A percentile compares a stretch with the other conserved stretches of the same genome.
phyloP scores from a whole-genome alignment of 2,888 invertebrate species.

The Arctia plantaginis region DNA sequence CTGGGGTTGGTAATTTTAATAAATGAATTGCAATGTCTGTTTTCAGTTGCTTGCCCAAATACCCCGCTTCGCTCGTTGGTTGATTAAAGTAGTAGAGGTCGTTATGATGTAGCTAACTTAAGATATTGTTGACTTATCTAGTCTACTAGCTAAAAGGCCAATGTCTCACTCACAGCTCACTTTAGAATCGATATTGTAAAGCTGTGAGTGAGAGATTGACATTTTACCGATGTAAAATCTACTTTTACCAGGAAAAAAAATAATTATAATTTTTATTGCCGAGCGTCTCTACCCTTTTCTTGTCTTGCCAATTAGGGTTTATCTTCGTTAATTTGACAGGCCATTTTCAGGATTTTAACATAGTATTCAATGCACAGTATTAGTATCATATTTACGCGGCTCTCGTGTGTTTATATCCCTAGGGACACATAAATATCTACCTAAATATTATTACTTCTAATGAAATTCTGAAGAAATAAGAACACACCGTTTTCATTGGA shows the following conservation, averaged over 20 bases:
- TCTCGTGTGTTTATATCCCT: no score
- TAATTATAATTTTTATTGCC: no score
- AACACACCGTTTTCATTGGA: conserved; percentile 30
- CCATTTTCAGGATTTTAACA: neutral
- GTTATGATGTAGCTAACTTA: neutral
- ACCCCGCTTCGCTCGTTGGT: neutral
- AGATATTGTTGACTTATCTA: neutral
- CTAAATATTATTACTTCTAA: neutral
- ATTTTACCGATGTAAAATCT: no score
- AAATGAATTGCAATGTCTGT: neutral
- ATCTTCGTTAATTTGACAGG: neutral
- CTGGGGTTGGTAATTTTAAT: neutral
- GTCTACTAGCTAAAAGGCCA: neutral
- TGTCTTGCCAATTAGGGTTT: neutral
- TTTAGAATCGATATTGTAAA: no score
- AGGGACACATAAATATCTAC: neutral
- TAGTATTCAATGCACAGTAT: neutral
- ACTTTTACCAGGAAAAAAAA: no score
- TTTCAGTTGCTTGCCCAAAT: neutral
- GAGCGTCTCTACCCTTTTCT: no score
- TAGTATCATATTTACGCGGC: no score
- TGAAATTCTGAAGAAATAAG: conserved; percentile 10
- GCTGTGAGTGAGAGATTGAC: no score
- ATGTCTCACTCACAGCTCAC: no score
- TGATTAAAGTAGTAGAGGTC: neutral